These are phyloP conservation scores for Gorsachius goisagi DNA, from an alignment of 2,113 vertebrate genomes.

Conservation along the genomic window DNA sequence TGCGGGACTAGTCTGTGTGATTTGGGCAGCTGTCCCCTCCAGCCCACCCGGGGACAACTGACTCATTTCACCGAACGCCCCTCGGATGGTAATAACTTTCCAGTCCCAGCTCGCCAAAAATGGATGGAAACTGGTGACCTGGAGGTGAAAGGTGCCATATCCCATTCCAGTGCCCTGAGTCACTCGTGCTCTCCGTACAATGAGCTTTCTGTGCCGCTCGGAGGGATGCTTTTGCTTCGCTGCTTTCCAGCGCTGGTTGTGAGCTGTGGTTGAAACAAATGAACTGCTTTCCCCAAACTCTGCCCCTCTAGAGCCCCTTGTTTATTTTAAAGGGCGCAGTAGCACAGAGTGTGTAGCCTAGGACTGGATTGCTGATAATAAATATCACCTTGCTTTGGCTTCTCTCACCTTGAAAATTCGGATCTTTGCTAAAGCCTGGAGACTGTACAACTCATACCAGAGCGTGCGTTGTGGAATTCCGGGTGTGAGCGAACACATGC, in stretches of 20 bases:
- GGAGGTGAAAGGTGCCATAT: constrained; percentile 25
- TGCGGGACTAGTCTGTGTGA: background rate
- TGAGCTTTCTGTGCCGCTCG: background rate
- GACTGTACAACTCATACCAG: background rate
- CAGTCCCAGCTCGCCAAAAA: constrained; percentile 14
- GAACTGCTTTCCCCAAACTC: background rate
- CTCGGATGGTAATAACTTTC: background rate
- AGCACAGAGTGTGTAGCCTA: background rate
- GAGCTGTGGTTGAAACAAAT: background rate
- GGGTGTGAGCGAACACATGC: rapidly evolving
- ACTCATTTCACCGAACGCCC: background rate
- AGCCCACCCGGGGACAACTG: background rate
- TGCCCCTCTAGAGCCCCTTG: background rate
- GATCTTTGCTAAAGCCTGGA: background rate
- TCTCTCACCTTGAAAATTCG: background rate
- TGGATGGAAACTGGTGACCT: background rate
- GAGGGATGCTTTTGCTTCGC: background rate
- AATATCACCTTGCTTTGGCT: background rate
- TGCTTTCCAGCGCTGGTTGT: background rate
- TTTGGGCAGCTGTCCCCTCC: constrained; percentile 7
- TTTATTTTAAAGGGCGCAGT: constrained; percentile 4
- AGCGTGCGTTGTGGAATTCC: background rate
- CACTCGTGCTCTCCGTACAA: background rate
- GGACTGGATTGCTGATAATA: background rate
- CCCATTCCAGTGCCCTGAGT: constrained; percentile 43